Percentiles rank a stretch among this genome's conserved stretches.
These are phyloP conservation scores for Euzophera pinguis DNA, from an alignment of 2,888 invertebrate genomes.

Conservation along the genomic window DNA sequence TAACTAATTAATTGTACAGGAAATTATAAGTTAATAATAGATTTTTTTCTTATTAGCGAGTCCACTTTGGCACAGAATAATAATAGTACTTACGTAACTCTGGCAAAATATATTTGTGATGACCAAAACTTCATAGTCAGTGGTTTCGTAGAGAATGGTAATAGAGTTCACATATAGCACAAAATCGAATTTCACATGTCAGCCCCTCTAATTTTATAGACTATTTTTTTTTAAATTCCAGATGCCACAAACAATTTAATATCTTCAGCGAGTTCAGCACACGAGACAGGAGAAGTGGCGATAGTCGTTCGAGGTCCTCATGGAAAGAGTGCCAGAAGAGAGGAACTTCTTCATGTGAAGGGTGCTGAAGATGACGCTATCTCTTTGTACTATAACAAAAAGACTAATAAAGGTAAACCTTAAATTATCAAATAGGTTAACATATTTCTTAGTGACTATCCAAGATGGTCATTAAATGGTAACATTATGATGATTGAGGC, in stretches of 20 bases:
- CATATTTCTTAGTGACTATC: neutral
- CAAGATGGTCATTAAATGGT: neutral
- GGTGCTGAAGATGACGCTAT: constrained; percentile 51
- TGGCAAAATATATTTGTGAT: no score
- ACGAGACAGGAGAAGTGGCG: constrained; percentile 51
- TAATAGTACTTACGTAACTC: no score
- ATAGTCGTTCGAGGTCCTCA: constrained; percentile 55
- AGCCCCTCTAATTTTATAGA: no score
- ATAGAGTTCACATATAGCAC: no score
- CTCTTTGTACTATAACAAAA: constrained; percentile 57
- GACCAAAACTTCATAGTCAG: no score
- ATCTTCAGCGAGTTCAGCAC: constrained; percentile 42
- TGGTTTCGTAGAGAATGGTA: neutral
- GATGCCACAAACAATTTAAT: constrained; percentile 55
- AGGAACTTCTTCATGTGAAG: constrained; percentile 56
- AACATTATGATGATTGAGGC: no score
- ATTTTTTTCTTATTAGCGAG: no score
- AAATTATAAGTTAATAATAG: no score
- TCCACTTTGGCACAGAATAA: no score
- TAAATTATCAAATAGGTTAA: no score
- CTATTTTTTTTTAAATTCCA: constrained; percentile 30
- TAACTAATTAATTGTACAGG: no score
- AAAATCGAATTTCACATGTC: no score
- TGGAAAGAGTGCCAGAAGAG: constrained; percentile 41
- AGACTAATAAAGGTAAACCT: constrained; percentile 56